Evolutionary conservation across 2,797 vertebrate species (phyloP).

Genomic region (Sebastes hopkinsi): DNA sequence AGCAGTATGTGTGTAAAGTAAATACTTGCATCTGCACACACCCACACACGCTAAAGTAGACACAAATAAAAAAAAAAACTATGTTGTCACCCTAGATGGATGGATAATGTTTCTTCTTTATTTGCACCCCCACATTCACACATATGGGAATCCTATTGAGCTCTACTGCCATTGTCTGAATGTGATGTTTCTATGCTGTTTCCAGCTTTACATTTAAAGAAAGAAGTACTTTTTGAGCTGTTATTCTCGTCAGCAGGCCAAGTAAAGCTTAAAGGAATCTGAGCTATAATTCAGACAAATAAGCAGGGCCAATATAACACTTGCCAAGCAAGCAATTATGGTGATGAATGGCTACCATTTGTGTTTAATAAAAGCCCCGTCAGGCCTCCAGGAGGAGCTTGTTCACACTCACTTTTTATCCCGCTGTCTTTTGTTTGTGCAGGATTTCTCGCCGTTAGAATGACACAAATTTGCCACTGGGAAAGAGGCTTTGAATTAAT

Average conservation of each 20-base stretch:
- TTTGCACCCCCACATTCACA: background rate
- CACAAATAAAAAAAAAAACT: background rate
- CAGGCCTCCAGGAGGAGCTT: slow-evolving; percentile 10
- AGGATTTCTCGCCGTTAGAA: slow-evolving; percentile 3
- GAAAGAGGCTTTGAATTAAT: slow-evolving; percentile 35
- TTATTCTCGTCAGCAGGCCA: background rate
- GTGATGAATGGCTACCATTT: slow-evolving; percentile 43
- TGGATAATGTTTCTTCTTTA: background rate
- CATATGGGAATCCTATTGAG: background rate
- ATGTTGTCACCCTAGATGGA: background rate
- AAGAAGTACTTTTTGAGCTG: background rate
- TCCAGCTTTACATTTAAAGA: background rate
- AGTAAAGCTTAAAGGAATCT: slow-evolving; percentile 15
- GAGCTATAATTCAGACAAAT: slow-evolving; percentile 34
- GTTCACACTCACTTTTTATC: slow-evolving; percentile 36
- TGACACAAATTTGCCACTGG: background rate
- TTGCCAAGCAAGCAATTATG: slow-evolving; percentile 35
- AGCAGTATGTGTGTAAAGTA: slow-evolving; percentile 3
- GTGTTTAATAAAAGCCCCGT: slow-evolving; percentile 38
- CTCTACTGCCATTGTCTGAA: background rate
- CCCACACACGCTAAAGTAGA: background rate
- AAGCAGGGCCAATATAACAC: slow-evolving; percentile 8
- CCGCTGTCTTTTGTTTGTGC: slow-evolving; percentile 15
- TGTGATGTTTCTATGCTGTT: background rate
- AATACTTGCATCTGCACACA: background rate